Evolutionary conservation across 1,140 invertebrate species (phyloP).

Genomic region (Hyposmocoma kahamanoa): DNA sequence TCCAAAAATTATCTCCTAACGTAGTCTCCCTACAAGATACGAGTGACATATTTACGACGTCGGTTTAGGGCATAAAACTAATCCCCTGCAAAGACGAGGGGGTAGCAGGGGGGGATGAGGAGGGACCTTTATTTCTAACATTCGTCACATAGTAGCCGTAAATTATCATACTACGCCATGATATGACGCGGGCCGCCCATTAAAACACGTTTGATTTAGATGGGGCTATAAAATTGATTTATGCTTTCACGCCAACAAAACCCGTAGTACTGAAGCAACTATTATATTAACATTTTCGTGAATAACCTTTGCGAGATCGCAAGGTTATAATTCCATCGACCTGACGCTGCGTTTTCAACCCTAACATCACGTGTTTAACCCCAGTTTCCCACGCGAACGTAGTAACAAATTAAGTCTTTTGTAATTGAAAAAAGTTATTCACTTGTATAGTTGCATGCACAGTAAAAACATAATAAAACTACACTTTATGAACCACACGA

Average conservation of each 20-base stretch:
- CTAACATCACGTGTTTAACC: conserved; percentile 4
- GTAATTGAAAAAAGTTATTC: conserved; percentile 64
- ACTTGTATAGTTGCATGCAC: conserved; percentile 56
- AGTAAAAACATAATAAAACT: conserved; percentile 26
- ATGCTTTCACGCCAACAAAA: conserved; percentile 72
- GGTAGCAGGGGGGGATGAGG: conserved; percentile 17
- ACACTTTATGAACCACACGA: conserved; percentile 20
- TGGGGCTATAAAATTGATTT: conserved; percentile 75
- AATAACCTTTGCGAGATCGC: conserved; percentile 58
- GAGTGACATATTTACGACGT: conserved; percentile 66
- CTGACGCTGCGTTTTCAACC: neutral
- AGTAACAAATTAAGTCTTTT: conserved; percentile 53
- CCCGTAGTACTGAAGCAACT: conserved; percentile 70
- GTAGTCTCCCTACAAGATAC: conserved; percentile 45
- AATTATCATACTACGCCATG: conserved; percentile 75
- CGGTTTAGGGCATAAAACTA: conserved; percentile 66
- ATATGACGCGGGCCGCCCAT: conserved; percentile 74
- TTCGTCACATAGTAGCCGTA: conserved; percentile 74
- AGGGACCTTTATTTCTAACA: conserved; percentile 72
- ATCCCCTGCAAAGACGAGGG: conserved; percentile 37
- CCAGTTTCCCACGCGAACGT: neutral
- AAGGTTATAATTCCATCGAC: conserved; percentile 35
- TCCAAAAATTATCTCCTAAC: conserved; percentile 66
- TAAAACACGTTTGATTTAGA: conserved; percentile 76
- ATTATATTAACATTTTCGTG: conserved; percentile 74